These are phyloP conservation scores for Tetranychus piercei DNA, from an alignment of 2,888 invertebrate species.

Conservation along the genomic window DNA sequence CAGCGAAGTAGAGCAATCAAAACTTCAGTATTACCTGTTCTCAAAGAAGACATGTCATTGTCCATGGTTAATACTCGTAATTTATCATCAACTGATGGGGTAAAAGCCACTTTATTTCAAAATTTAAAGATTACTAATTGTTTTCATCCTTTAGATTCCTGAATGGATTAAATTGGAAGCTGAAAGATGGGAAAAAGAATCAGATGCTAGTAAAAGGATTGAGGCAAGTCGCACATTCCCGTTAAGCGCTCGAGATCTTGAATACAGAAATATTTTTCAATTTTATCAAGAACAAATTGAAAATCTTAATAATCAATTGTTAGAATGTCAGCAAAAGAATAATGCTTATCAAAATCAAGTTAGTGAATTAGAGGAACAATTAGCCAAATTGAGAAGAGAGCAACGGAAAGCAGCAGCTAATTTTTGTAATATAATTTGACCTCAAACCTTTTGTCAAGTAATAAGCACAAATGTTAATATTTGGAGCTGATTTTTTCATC, in stretches of 20 bases:
- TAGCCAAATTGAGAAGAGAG: conserved; percentile 5
- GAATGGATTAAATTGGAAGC: conserved; percentile 14
- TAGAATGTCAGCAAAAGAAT: background rate
- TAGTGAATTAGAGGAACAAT: conserved; percentile 7
- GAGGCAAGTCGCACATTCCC: background rate
- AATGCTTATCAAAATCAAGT: conserved; percentile 8
- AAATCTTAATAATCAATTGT: background rate
- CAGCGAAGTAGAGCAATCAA: background rate
- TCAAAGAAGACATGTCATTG: background rate
- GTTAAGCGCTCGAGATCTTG: background rate
- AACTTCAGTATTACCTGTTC: background rate
- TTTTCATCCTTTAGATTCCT: conserved; percentile 9
- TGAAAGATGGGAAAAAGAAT: background rate
- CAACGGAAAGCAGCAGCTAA: background rate
- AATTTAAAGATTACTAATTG: background rate
- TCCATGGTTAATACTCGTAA: background rate
- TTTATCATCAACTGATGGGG: background rate
- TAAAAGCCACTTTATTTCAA: background rate
- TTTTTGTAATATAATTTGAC: background rate
- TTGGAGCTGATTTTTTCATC: too few relatives aligned
- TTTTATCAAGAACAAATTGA: background rate
- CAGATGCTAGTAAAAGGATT: background rate
- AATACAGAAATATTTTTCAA: background rate
- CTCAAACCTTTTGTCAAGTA: too few relatives aligned
- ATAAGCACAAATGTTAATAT: too few relatives aligned